phyloP scores from a whole-genome alignment of 2,797 vertebrate species.

The Ambastaia sidthimunki region DNA sequence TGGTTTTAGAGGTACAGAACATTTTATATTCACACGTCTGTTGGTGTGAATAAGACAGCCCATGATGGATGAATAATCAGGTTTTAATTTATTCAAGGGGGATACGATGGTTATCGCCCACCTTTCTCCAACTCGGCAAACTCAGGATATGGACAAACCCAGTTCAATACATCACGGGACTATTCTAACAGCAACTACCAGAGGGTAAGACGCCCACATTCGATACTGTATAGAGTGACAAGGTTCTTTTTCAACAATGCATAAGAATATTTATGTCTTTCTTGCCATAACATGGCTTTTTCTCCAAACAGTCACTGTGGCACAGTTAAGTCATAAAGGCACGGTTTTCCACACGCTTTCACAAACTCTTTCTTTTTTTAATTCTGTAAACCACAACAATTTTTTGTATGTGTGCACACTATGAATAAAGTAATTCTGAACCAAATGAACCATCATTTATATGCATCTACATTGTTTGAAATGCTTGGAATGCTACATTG shows the following conservation, averaged over 20 bases:
- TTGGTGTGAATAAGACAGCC: not conserved
- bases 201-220: conserved; percentile 79
- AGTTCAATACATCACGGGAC: conserved; percentile 92
- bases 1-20: conserved; percentile 88
- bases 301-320: too few relatives aligned
- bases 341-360: too few relatives aligned
- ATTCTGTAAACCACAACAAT: too few relatives aligned
- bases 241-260: too few relatives aligned
- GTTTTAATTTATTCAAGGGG: conserved; percentile 77
- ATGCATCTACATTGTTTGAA: conserved; percentile 21
- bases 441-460: too few relatives aligned
- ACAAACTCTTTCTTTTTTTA: too few relatives aligned
- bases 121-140: conserved; percentile 93
- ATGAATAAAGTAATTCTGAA: too few relatives aligned
- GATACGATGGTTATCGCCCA: conserved; percentile 93
- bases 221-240: not conserved
- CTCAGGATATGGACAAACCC: conserved; percentile 92
- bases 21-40: not conserved
- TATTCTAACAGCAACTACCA: conserved; percentile 92
- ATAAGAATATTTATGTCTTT: too few relatives aligned
- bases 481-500: not conserved
- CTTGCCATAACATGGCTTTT: too few relatives aligned
- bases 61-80: not conserved
- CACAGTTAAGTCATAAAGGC: too few relatives aligned
- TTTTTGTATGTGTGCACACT: too few relatives aligned